phyloP scores from a whole-genome alignment of 2,113 vertebrate species.

The Zeus faber region DNA sequence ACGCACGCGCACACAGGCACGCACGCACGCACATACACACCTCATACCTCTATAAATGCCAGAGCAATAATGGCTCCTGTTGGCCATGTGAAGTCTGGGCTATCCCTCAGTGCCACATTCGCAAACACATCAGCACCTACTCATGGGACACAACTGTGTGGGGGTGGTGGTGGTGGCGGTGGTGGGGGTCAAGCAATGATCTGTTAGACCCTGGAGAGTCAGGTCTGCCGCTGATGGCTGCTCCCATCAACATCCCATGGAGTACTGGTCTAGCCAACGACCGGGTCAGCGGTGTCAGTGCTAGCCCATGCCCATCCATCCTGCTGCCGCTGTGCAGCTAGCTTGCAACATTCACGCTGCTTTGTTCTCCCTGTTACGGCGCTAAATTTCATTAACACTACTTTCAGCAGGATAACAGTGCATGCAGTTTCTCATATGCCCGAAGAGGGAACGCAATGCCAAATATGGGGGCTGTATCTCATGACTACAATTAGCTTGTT shows the following conservation, averaged over 20 bases:
- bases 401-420: slow-evolving; percentile 12
- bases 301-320: slow-evolving; percentile 9
- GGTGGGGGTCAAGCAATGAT: slow-evolving; percentile 30
- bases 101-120: slow-evolving; percentile 47
- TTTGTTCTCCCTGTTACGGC: slow-evolving; percentile 6
- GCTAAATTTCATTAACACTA: slow-evolving; percentile 17
- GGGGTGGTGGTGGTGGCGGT: not conserved
- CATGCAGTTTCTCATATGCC: slow-evolving; percentile 6
- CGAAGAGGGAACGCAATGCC: slow-evolving; percentile 11
- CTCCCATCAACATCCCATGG: slow-evolving; percentile 37
- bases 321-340: not conserved
- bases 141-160: slow-evolving; percentile 39
- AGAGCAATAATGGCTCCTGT: slow-evolving; percentile 26
- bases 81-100: slow-evolving; percentile 24
- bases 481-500: slow-evolving; percentile 14
- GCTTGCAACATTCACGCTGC: slow-evolving; percentile 8
- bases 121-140: slow-evolving; percentile 47
- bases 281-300: slow-evolving; percentile 18
- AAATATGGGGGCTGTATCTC: slow-evolving; percentile 10
- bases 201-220: slow-evolving; percentile 27
- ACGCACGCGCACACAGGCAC: slow-evolving; percentile 11
- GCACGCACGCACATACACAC: slow-evolving; percentile 4
- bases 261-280: slow-evolving; percentile 32
- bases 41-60: slow-evolving; percentile 8
- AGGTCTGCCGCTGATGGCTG: slow-evolving; percentile 39